Evolutionary conservation across 1,140 invertebrate species (phyloP).

Genomic region (Pseudachorutes palmiensis): DNA sequence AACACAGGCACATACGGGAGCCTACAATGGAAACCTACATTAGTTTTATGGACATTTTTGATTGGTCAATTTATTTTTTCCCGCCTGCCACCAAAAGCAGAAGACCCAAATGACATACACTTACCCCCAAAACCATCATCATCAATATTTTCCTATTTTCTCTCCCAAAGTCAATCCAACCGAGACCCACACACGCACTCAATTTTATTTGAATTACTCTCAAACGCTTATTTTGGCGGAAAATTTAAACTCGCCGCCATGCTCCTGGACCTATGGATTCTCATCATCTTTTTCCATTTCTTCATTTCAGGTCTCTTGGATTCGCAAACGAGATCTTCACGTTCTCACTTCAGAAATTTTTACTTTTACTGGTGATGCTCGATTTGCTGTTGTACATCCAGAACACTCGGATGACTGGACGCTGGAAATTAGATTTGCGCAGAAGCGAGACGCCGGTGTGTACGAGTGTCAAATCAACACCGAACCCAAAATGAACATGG

Average conservation of each 20-base stretch:
- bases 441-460: constrained; percentile 71
- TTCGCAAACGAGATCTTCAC: constrained; percentile 78
- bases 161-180: neutral
- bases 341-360: constrained; percentile 77
- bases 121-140: too few species aligned
- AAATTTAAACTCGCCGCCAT: too few species aligned
- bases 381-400: constrained; percentile 74
- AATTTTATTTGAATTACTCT: too few species aligned
- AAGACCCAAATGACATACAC: neutral
- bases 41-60: constrained; percentile 4
- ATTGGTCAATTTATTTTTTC: constrained; percentile 9
- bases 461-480: constrained; percentile 63
- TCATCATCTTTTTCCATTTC: constrained; percentile 5
- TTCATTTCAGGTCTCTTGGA: constrained; percentile 72
- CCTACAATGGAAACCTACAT: constrained; percentile 2
- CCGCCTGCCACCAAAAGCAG: neutral
- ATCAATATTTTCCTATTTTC: neutral
- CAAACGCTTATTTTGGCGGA: too few species aligned
- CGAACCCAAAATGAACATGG: constrained; percentile 75
- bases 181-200: too few species aligned
- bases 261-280: too few species aligned
- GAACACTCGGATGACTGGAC: constrained; percentile 85
- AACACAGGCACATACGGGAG: neutral
- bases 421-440: constrained; percentile 76
- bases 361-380: constrained; percentile 76